These are phyloP conservation scores for Diacarnus erythraeanus DNA, from an alignment of 37 sponge, comb jelly and placozoan species.

Conservation along the genomic window DNA sequence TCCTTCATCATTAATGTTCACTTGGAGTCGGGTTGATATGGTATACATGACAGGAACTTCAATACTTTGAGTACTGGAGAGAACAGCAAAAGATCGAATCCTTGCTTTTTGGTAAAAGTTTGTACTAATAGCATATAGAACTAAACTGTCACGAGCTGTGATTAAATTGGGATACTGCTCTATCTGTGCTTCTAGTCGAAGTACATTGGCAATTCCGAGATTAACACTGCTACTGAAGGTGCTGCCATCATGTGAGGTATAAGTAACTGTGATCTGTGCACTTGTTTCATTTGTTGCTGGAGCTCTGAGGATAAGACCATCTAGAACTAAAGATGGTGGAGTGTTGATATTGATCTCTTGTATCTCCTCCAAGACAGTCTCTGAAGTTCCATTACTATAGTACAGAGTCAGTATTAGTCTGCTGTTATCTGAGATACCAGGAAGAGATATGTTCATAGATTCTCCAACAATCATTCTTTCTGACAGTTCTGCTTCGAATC, in stretches of 20 bases:
- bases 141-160: background rate
- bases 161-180: conserved; percentile 7
- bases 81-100: conserved; percentile 2
- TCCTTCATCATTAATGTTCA: conserved; percentile 2
- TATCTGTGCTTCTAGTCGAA: background rate
- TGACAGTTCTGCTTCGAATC: background rate
- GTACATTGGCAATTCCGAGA: conserved; percentile 2
- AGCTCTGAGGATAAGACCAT: background rate
- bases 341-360: background rate
- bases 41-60: background rate
- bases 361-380: background rate
- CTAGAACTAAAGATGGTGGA: background rate
- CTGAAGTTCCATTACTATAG: conserved; percentile 5
- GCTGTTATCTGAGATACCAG: background rate
- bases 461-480: conserved; percentile 4
- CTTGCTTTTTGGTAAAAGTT: background rate
- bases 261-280: background rate
- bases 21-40: background rate
- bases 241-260: background rate
- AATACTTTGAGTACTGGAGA: conserved; percentile 18
- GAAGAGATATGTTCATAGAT: background rate
- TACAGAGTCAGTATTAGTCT: background rate
- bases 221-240: background rate
- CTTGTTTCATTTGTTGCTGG: background rate
- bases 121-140: background rate